Percentiles rank a stretch among this genome's conserved stretches.
phyloP scores from a whole-genome alignment of 2,797 vertebrate species.

The Alcedo atthis region DNA sequence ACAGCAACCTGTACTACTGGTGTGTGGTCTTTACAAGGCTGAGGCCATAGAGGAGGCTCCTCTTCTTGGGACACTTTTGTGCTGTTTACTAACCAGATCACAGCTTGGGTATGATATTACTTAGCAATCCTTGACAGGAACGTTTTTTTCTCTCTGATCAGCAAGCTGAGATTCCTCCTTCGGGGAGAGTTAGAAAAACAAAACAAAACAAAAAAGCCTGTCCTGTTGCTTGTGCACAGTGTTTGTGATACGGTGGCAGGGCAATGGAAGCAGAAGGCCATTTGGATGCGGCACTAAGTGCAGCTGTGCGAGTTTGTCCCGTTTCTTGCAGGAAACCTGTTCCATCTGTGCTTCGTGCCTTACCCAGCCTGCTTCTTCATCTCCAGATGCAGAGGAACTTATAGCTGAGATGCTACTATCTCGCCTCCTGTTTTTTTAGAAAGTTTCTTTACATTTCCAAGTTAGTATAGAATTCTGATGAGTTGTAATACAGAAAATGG shows the following conservation, averaged over 20 bases:
- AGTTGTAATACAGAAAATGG: neutral
- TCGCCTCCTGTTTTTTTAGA: neutral
- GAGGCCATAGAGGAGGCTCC: neutral
- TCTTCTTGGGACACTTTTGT: fast-evolving
- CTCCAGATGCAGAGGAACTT: neutral
- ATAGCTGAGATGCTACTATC: neutral
- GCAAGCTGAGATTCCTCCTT: neutral
- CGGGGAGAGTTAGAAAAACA: neutral
- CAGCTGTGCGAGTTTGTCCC: neutral
- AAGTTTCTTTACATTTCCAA: neutral
- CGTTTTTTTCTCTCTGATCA: fast-evolving
- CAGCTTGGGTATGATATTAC: neutral
- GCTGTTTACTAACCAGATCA: neutral
- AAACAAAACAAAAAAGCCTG: no score
- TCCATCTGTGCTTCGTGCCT: neutral
- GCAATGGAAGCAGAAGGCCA: neutral
- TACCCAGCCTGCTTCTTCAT: neutral
- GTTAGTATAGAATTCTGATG: neutral
- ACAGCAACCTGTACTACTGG: fast-evolving
- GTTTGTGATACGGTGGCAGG: neutral
- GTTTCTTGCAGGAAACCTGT: neutral
- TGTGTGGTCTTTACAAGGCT: neutral
- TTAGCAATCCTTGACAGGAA: neutral
- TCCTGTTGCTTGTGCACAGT: fast-evolving
- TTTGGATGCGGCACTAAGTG: neutral